Percentiles rank a stretch among this genome's conserved stretches.
phyloP scores from a whole-genome alignment of 1,140 invertebrate genomes.

The Pseudachorutes palmiensis region DNA sequence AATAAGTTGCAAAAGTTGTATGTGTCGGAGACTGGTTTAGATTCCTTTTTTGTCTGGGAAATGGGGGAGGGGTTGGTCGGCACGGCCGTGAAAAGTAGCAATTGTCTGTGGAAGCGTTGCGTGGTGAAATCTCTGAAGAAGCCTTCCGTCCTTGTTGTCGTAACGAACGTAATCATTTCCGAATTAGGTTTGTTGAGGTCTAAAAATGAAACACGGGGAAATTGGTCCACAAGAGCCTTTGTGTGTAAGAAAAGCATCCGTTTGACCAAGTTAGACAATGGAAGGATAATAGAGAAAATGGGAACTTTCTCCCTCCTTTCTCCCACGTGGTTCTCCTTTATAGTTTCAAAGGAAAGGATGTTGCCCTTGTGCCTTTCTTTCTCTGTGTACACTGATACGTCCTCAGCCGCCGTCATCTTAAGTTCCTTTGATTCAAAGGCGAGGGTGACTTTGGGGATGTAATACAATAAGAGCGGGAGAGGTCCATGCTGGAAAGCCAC shows the following conservation, averaged over 20 bases:
- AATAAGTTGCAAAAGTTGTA: no score
- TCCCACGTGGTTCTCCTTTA: constrained; percentile 10
- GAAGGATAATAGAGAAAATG: constrained; percentile 22
- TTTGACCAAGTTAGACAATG: not conserved
- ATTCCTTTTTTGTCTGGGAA: no score
- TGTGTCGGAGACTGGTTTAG: no score
- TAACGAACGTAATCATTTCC: constrained; percentile 31
- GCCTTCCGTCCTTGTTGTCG: not conserved
- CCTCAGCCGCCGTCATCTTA: no score
- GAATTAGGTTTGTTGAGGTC: constrained; percentile 30
- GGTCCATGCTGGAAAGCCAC: not conserved
- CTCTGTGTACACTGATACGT: no score
- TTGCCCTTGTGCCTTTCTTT: constrained; percentile 10
- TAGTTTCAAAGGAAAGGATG: not conserved
- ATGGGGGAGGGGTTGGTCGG: no score
- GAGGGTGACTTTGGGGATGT: not conserved
- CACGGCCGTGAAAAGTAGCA: no score
- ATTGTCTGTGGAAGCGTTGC: not conserved
- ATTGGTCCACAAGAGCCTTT: constrained; percentile 12
- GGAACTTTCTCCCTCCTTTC: constrained; percentile 13
- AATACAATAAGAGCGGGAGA: no score
- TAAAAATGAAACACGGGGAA: constrained; percentile 20
- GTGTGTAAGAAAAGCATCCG: not conserved
- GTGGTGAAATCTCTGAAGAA: not conserved
- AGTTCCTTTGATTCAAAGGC: constrained; percentile 2